Evolutionary conservation across 1,140 invertebrate genomes (phyloP).

Genomic region (Brachionus manjavacas): DNA sequence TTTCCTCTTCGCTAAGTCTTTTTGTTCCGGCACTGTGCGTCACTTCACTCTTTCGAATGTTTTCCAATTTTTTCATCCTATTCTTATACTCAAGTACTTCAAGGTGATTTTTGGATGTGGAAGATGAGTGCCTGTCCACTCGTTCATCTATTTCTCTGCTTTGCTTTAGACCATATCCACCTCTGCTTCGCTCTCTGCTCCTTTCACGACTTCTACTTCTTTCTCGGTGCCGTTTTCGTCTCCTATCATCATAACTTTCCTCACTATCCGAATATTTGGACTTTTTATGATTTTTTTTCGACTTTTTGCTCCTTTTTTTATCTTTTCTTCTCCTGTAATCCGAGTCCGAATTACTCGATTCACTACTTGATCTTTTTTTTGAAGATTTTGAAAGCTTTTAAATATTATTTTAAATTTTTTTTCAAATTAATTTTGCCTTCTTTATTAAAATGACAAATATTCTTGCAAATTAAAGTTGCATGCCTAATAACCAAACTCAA

Average conservation of each 20-base stretch:
- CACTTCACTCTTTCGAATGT: background rate
- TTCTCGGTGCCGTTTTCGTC: background rate
- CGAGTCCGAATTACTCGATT: background rate
- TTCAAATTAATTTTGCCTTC: background rate
- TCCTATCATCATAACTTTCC: background rate
- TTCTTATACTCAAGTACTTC: slow-evolving; percentile 11
- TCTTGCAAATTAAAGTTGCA: background rate
- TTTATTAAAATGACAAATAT: background rate
- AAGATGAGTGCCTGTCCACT: background rate
- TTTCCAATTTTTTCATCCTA: slow-evolving; percentile 19
- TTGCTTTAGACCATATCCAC: background rate
- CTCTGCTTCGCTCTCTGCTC: background rate
- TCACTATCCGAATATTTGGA: slow-evolving; percentile 13
- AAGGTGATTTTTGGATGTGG: background rate
- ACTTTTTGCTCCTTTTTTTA: slow-evolving; percentile 23
- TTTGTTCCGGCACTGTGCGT: background rate
- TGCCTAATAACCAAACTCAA: no score
- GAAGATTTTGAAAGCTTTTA: slow-evolving; percentile 21
- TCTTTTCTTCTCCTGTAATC: background rate
- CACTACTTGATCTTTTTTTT: background rate
- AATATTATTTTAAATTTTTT: background rate
- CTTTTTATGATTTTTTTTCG: slow-evolving; percentile 12
- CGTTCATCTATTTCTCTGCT: background rate
- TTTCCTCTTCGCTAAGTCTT: slow-evolving; percentile 66
- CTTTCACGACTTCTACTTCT: background rate